phyloP scores from a whole-genome alignment of 2,113 vertebrate species.

The Serinus canaria region DNA sequence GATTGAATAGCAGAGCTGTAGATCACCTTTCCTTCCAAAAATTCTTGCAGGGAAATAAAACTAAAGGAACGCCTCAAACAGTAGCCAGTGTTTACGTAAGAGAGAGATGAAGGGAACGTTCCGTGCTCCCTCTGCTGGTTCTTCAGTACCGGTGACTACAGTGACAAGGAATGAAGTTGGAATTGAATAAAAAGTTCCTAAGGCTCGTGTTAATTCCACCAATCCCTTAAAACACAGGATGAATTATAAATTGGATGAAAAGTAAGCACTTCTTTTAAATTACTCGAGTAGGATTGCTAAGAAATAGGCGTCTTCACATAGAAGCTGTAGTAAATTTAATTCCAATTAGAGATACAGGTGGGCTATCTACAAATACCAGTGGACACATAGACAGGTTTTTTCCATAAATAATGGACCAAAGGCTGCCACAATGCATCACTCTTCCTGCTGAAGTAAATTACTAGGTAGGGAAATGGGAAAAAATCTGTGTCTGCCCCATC shows the following conservation, averaged over 20 bases:
- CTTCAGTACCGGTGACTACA: fast-evolving
- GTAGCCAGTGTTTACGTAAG: slow-evolving; percentile 37
- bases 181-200: neutral
- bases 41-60: neutral
- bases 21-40: neutral
- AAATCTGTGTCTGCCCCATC: neutral
- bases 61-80: neutral
- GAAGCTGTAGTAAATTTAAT: neutral
- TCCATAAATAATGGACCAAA: neutral
- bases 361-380: neutral
- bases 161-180: neutral
- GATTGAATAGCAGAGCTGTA: neutral
- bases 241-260: neutral
- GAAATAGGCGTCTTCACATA: fast-evolving
- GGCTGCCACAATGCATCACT: neutral
- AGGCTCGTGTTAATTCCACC: neutral
- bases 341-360: neutral
- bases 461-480: neutral
- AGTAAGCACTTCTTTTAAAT: neutral
- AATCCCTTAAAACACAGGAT: neutral
- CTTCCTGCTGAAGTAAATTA: neutral
- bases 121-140: slow-evolving; percentile 55
- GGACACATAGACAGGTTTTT: neutral
- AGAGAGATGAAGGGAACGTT: neutral
- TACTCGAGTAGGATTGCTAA: neutral